Evolutionary conservation across 2,888 invertebrate genomes (phyloP), one percentile per base, ranked within the genome.

Genomic region (Norana najaformis): DNA sequence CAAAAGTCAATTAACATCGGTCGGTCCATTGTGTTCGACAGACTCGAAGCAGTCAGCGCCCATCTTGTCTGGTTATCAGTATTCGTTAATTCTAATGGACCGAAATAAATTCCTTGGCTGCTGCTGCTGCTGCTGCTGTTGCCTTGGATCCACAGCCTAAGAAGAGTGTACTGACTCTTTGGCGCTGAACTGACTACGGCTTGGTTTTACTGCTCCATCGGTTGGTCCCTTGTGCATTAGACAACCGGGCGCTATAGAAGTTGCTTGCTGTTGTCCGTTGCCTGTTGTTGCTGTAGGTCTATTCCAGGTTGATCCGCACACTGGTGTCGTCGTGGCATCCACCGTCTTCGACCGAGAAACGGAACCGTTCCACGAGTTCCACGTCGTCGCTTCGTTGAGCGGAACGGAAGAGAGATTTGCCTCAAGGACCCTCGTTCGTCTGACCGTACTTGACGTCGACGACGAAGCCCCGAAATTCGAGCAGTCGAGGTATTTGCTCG

Each of bases 331-430:
- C 0, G 97, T 96, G 6, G 97, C 98, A 0, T 96, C 97, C 90
- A 96, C 96, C 0, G 96, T 97, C 0, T 98, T 98, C 94, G 98
- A 98, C 95, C 98, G 97, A 94, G 99, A 99, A 94, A 35, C n/a
- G 38, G 85, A 88, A 90, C 34, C 47, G 47, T 88, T 88, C 88
- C 16, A 35, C 41, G 85, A 39, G 47, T 39, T 85, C 90, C 85
- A 90, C 35, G 53, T 39, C 47, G 34, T 85, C 38, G 37, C 41
- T 16, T 37, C 36, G 89, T 91, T 13, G 94, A 94, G 90, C 85
- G 85, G 85, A 85, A 85, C 85, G 16, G 85, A 93, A 93, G 91
- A 94, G 94, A 5, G 92, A 91, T 85, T 85, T 23, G 92, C 93
- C 0, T 92, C 93, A 2, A 92, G 93, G 8, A 93, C 93, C 2